Base-by-base conservation (phyloP, 1,140 invertebrate genomes). In the Drosophila dunni region DNA sequence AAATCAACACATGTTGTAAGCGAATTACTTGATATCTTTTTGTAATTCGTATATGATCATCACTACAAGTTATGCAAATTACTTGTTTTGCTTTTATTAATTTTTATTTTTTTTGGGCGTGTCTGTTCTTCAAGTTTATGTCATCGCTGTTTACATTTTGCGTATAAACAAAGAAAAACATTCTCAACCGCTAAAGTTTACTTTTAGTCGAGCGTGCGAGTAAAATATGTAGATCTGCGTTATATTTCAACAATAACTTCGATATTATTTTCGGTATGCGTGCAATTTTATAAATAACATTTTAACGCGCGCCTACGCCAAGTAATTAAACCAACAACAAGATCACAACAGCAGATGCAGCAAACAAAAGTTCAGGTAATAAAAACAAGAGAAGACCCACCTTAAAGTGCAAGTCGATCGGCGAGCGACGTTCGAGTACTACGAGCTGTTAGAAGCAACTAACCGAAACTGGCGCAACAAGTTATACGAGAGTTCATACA, bases 401-500 rank as follows among this genome's bases (percentile, higher is more conserved):
- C 73, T 75, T 64, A 40, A 58, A 15, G 64, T 36, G 38, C 29
- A 38, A 46, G 17, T 24, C 7, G 61, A 69, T 40, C 15, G 67
- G 24, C 34, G 61, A 11, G 29, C 72, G 56, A 75, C 78, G 74
- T 85, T 56, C 63, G 63, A 45, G 34, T 64, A 54, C 42, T 13
- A 62, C 66, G 75, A 81, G 61, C 48, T 51, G 63, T 38, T 58
- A 38, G 6, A 45, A 48, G 66, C 36, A 66, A 76, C 61, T 80
- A 66, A 85, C 66, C 45, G 40, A 86, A 85, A 85, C 82, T 73
- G 81, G 81, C 78, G 75, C 78, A 81, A 84, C 82, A 86, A 85
- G 81, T 85, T 84, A 61, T 70, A 63, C 29, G 48, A 62, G 34
- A 63, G 20, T 24, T 38, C 29, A 33, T 15, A 3, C 64, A 68